A percentile compares a stretch with the other conserved stretches of the same genome.
Evolutionary conservation across 1,140 invertebrate species (phyloP).

Genomic region (Bombus confusus): DNA sequence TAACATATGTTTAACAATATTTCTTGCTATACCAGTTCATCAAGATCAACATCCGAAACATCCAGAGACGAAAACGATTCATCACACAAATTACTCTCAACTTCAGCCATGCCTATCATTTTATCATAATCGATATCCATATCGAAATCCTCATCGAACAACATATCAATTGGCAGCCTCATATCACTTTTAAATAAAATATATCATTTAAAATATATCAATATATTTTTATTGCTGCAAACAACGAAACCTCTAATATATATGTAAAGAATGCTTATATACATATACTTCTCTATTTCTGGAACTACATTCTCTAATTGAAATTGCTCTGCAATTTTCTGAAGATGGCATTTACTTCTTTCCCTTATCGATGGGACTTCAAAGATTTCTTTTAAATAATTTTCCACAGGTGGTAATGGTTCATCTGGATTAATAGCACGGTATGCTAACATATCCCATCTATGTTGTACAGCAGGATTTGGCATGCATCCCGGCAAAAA

Average conservation of each 20-base stretch:
- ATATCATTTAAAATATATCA: not conserved
- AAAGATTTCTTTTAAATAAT: slow-evolving; percentile 50
- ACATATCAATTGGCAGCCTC: not conserved
- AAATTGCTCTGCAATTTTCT: slow-evolving; percentile 60
- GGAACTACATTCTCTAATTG: slow-evolving; percentile 24
- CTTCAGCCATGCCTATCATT: not conserved
- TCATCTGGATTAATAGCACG: slow-evolving; percentile 65
- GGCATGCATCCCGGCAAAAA: slow-evolving; percentile 62
- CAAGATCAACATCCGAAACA: slow-evolving; percentile 19
- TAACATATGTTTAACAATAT: not conserved
- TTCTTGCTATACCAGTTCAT: slow-evolving; percentile 24
- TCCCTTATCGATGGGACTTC: slow-evolving; percentile 39
- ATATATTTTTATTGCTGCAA: not conserved
- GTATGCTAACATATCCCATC: slow-evolving; percentile 59
- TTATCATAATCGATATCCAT: not conserved
- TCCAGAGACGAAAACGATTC: slow-evolving; percentile 8
- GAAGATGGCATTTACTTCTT: slow-evolving; percentile 10
- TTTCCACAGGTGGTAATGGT: slow-evolving; percentile 57
- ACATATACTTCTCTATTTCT: not conserved
- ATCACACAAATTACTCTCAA: not conserved
- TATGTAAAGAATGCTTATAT: not conserved
- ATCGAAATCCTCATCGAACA: not conserved
- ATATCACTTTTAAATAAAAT: slow-evolving; percentile 1
- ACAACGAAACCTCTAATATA: not conserved
- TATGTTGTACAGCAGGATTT: slow-evolving; percentile 56